These are phyloP conservation scores for Leptodactylus fuscus DNA, from an alignment of 2,113 vertebrate species.

Conservation along the genomic window DNA sequence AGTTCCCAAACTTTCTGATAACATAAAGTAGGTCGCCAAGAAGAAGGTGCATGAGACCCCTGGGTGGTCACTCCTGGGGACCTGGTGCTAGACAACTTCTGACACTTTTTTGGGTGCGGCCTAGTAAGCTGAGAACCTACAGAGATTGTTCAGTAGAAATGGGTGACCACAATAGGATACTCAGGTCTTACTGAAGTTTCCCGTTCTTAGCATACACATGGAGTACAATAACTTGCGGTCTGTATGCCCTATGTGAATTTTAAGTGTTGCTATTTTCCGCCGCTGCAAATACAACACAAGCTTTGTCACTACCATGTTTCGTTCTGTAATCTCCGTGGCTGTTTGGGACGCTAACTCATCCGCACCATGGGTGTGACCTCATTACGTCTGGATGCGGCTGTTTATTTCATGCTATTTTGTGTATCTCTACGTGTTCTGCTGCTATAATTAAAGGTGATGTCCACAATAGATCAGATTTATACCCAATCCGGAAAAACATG, in stretches of 20 bases:
- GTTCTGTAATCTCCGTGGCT: neutral
- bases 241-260: constrained; percentile 16
- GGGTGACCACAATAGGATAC: neutral
- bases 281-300: neutral
- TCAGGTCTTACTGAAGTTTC: neutral
- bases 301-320: neutral
- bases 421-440: neutral
- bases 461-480: neutral
- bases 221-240: neutral
- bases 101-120: no score
- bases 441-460: neutral
- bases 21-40: no score
- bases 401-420: constrained; percentile 3
- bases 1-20: no score
- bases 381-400: constrained; percentile 2
- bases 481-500: neutral
- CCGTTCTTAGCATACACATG: neutral
- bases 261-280: constrained; percentile 2
- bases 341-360: neutral
- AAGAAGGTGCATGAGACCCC: no score
- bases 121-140: no score
- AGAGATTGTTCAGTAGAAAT: neutral
- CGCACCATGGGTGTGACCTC: neutral
- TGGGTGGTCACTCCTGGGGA: no score
- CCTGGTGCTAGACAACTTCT: no score